These are phyloP conservation scores for Dryas iulia DNA, from an alignment of 1,140 invertebrate species.

Conservation along the genomic window DNA sequence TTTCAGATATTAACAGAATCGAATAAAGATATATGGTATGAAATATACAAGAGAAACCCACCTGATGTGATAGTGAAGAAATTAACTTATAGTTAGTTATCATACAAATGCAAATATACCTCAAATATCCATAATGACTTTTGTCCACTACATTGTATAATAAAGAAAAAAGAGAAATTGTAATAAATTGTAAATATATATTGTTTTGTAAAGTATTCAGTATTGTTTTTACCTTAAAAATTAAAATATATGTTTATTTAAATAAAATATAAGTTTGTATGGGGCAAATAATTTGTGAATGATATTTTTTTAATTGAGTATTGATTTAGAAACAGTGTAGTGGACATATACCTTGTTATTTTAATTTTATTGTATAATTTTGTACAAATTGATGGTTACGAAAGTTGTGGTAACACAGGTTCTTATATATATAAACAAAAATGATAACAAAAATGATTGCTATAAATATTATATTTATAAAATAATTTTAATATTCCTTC, in stretches of 20 bases:
- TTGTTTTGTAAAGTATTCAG: too few species aligned
- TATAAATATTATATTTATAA: too few species aligned
- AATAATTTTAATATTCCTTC: too few species aligned
- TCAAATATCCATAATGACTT: not conserved
- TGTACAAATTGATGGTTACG: not conserved
- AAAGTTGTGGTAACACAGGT: not conserved
- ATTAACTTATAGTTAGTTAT: not conserved
- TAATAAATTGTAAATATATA: not conserved
- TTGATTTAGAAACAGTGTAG: not conserved
- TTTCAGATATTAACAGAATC: not conserved
- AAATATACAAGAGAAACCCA: not conserved
- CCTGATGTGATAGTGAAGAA: not conserved
- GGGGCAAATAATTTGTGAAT: too few species aligned
- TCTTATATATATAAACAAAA: not conserved
- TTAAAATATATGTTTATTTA: too few species aligned
- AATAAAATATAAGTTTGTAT: too few species aligned
- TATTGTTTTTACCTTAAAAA: too few species aligned
- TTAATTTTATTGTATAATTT: not conserved
- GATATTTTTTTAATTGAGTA: not conserved
- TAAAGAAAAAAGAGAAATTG: not conserved
- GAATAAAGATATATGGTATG: not conserved
- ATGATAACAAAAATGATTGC: not conserved
- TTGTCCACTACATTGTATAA: not conserved
- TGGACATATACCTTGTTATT: not conserved
- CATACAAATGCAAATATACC: not conserved